Evolutionary conservation across 2,797 vertebrate species (phyloP), one percentile per base, ranked within the genome.

Genomic region (Enteromius anoplus): DNA sequence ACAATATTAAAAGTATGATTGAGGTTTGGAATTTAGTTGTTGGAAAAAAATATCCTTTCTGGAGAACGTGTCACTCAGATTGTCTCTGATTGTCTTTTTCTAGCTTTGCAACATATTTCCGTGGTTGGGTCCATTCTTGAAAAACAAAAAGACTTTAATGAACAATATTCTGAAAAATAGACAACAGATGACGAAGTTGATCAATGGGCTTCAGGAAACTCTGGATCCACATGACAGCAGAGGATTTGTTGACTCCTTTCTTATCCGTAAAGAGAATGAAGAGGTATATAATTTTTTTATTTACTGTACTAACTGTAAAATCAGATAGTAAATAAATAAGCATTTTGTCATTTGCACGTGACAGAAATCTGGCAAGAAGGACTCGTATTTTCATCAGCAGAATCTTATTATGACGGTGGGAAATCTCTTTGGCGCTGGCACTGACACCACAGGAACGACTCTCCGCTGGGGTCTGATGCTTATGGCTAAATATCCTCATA

Each of bases 391-490:
- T 85, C 84, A 79, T 29, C 85, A 92, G 8, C 49, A 85, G 0
- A 94, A 94, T 88, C 65, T 95, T 80, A 3, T 86, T 1, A 42
- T 0, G 9, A 78, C 87, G 5, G 83, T 93, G 3, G 3, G 0
- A 4, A 91, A 92, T 89, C 87, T 58, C 7, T 58, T 58, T 58
- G n/a, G 23, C 1, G 55, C 55, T 58, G 55, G 55, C 11, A 58
- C 55, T 23, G 55, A 58, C 55, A 58, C 55, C 55, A 58, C 55
- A 23, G 55, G 55, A 58, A 23, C 55, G 0, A 58, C 55, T 58
- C 55, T 58, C 21, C 55, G 55, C n/a, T 64, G 29, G 62, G 62
- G 62, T 64, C 3, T 64, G 62, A 64, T 64, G 62, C 14, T 64
- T 1, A 64, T 64, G 62, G 14, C 29, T 3, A 32, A 64, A 32